phyloP scores from a whole-genome alignment of 1,140 invertebrate genomes.

The Drosophila pallidifrons region DNA sequence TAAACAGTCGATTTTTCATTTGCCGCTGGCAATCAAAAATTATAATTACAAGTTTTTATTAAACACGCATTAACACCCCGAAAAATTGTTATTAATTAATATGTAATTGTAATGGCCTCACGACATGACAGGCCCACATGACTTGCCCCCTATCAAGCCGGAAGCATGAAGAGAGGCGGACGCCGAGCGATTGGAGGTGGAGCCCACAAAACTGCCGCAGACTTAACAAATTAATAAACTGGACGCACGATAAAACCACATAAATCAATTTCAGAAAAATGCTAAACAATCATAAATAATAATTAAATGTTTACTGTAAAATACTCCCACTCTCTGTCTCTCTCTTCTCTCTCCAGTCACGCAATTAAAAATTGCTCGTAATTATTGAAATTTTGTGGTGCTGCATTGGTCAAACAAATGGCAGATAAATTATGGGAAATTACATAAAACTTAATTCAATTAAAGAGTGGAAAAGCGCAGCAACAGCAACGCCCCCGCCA shows the following conservation, averaged over 20 bases:
- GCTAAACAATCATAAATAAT: slow-evolving; percentile 82
- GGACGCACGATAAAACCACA: slow-evolving; percentile 70
- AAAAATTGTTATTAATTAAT: slow-evolving; percentile 82
- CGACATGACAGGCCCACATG: slow-evolving; percentile 67
- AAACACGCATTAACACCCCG: slow-evolving; percentile 58
- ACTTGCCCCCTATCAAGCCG: neutral
- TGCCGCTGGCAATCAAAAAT: slow-evolving; percentile 40
- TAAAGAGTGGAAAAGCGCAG: slow-evolving; percentile 32
- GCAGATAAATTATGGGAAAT: slow-evolving; percentile 53
- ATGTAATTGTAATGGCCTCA: slow-evolving; percentile 75
- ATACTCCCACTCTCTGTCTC: slow-evolving; percentile 2
- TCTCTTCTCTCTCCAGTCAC: neutral
- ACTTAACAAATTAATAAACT: slow-evolving; percentile 81
- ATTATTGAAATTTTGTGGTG: slow-evolving; percentile 78
- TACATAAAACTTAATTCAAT: slow-evolving; percentile 61
- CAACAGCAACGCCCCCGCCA: neutral
- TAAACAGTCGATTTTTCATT: slow-evolving; percentile 28
- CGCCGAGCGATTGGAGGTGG: neutral
- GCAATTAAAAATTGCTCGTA: slow-evolving; percentile 65
- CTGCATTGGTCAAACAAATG: slow-evolving; percentile 60
- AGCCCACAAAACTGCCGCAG: slow-evolving; percentile 61
- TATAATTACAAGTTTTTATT: slow-evolving; percentile 62
- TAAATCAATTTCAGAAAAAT: slow-evolving; percentile 76
- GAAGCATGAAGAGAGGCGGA: slow-evolving; percentile 6
- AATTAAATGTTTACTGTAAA: slow-evolving; percentile 68